Evolutionary conservation across 2,113 vertebrate species (phyloP), one percentile per base, ranked within the genome.

Genomic region (Ursus arctos): DNA sequence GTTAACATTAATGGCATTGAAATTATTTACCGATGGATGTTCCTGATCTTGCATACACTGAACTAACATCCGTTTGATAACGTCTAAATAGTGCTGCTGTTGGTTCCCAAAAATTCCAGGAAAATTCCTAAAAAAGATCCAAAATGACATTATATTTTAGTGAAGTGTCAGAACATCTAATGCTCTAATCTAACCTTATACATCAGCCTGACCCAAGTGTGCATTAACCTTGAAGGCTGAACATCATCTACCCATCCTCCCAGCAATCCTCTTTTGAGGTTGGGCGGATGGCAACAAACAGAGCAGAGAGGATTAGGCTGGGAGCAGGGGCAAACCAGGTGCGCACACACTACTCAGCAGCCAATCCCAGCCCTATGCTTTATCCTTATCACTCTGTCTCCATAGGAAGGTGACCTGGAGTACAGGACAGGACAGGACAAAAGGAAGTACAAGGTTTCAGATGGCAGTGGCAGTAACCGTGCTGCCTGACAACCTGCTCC

Each of bases 21-120:
- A 83, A 88, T 67, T 57, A 69, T 57, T 98, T 98, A 99, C 99
- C 97, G 99, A 99, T 89, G 99, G 99, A 98, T 99, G 99, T 18
- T 99, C 99, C 98, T 99, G 99, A 98, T 99, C 99, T 98, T 99
- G 99, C 99, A 99, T 99, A 98, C 99, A 99, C 93, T 99, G 99
- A 81, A 99, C 99, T 94, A 99, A 98, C 99, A 99, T 99, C 88
- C 99, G 99, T 96, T 99, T 99, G 98, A 99, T 99, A 63, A 99
- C 99, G 0, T 99, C 99, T 98, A 99, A 98, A 96, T 99, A 99
- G 98, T 99, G 99, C 92, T 99, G 99, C 98, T 99, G 99, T 96
- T 99, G 99, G 98, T 99, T 99, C 92, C 99, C 99, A 98, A 99
- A 99, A 98, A 99, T 99, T 81, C 99, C 99, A 63, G 99, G 99